Evolutionary conservation across 2,113 vertebrate genomes (phyloP), one percentile per base, ranked within the genome.

Genomic region (Malurus alboscapulatus): DNA sequence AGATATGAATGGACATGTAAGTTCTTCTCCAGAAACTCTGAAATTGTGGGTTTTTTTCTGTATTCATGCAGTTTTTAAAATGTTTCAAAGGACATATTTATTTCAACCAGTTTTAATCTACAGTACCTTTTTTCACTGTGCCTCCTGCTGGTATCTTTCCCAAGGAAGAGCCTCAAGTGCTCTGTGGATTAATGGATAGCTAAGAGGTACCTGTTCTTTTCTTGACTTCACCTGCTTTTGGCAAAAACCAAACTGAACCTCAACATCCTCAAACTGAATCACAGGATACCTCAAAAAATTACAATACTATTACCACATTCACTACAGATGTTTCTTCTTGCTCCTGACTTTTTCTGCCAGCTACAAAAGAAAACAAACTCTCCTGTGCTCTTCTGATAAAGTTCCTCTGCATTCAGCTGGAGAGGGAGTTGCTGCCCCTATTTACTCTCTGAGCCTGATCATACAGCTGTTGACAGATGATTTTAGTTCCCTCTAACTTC

Each of bases 401-500:
- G 29, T 38, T 90, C 21, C 34, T 59, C 34, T 79, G n/a, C 36
- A 87, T 92, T 65, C 54, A 79, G 42, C 14, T 74, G 30, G 29
- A 84, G 38, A 71, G 15, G 14, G 40, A 88, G 27, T 14, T 78
- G 40, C 26, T 66, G 21, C 53, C 25, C 32, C 57, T 57, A 15
- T 78, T 84, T 79, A 78, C n/a, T 51, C 36, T n/a, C 29, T 68
- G 44, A 55, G 22, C 45, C 34, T 73, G 65, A 81, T 75, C 42
- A 22, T 40, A 63, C 4, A 72, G 50, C 16, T 2, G 26, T 14
- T 88, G 83, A 82, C 42, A 68, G 74, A 47, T 57, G 2, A 75
- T 67, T 80, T 88, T 82, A 92, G 18, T 50, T 92, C 36, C 47
- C 25, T 62, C 44, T 62, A 84, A 89, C 38, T 84, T 82, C 77